These are phyloP conservation scores for Ornithorhynchus anatinus DNA, from an alignment of 2,113 vertebrate genomes.

Conservation along the genomic window DNA sequence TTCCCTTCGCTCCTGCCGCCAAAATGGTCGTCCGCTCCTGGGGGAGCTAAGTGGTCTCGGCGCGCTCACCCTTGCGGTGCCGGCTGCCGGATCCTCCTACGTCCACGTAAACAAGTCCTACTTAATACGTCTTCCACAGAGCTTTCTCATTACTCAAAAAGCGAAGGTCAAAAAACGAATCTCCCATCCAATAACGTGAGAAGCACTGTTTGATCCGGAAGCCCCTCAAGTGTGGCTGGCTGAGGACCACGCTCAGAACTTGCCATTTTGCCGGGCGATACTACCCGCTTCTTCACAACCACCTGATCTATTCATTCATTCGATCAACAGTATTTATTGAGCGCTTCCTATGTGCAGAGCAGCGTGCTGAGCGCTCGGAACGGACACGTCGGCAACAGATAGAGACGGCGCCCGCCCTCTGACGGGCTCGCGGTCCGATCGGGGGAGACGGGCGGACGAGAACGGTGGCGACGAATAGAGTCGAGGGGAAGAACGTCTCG, in stretches of 20 bases:
- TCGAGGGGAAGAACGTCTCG: too few species aligned
- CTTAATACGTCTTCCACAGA: conserved; percentile 23
- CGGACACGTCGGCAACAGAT: too few species aligned
- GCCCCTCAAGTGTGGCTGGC: conserved; percentile 23
- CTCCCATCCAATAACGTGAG: conserved; percentile 23
- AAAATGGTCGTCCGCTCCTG: background rate
- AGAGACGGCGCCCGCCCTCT: too few species aligned
- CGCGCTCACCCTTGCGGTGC: background rate
- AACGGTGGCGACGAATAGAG: too few species aligned
- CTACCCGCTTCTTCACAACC: conserved; percentile 54
- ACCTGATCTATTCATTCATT: too few species aligned
- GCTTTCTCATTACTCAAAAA: conserved; percentile 33
- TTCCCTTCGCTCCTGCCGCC: background rate
- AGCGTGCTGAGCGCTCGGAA: too few species aligned
- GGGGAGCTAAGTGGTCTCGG: background rate
- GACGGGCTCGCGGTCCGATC: too few species aligned
- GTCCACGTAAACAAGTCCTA: conserved; percentile 11
- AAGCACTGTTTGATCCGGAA: conserved; percentile 62
- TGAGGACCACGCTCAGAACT: conserved; percentile 42
- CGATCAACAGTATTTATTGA: too few species aligned
- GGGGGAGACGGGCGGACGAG: too few species aligned
- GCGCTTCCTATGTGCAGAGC: too few species aligned
- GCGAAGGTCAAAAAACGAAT: conserved; percentile 21
- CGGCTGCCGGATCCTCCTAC: background rate
- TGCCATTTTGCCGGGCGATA: conserved; percentile 32